Conservation (phyloP, 2,113 vertebrate genomes). For the Genyomyrus donnyi region DNA sequence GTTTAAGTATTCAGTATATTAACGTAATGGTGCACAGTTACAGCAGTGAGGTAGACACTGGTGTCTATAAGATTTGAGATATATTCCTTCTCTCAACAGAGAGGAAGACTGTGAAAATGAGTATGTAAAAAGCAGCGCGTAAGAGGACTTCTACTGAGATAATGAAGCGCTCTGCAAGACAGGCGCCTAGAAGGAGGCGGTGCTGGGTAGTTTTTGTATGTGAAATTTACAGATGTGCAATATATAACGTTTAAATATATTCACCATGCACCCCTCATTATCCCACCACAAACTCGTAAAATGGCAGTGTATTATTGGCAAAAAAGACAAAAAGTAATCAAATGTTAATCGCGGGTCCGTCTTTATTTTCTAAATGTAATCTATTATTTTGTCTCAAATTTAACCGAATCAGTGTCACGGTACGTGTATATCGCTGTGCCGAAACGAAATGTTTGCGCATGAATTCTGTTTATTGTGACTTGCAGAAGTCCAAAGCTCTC, state of each 20-base stretch:
- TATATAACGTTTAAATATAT: background rate
- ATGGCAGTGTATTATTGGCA: background rate
- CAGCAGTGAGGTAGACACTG: conserved; percentile 45
- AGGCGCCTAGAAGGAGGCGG: conserved; percentile 43
- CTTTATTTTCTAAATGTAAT: background rate
- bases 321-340: background rate
- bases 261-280: background rate
- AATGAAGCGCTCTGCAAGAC: conserved; percentile 59
- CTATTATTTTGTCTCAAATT: background rate
- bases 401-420: background rate
- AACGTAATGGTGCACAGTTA: conserved; percentile 39
- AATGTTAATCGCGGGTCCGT: background rate
- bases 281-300: background rate
- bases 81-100: conserved; percentile 57
- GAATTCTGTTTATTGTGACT: background rate
- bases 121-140: conserved; percentile 64
- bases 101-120: conserved; percentile 60
- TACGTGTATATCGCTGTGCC: background rate
- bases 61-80: conserved; percentile 60
- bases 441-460: background rate
- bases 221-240: background rate
- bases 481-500: background rate
- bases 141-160: conserved; percentile 51
- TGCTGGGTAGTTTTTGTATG: background rate
- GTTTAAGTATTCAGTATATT: conserved; percentile 17